Conservation (phyloP, 2,797 vertebrate species). For the Buceros bicornis region DNA sequence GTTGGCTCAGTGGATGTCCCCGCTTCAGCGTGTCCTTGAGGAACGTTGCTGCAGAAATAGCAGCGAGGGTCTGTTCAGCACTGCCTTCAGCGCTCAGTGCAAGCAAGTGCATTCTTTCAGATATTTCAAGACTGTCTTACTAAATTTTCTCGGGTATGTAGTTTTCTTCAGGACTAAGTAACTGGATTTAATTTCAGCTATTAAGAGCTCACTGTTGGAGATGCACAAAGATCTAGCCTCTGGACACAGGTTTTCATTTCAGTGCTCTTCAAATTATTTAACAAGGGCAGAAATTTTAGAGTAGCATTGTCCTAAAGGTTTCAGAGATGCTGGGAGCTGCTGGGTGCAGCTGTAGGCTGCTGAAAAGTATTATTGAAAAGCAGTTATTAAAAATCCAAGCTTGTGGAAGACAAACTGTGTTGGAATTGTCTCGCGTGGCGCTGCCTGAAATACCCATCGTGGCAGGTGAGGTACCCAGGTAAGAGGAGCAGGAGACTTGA, state of each 20-base stretch:
- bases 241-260: background rate
- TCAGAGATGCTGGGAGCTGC: background rate
- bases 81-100: background rate
- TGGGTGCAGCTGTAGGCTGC: background rate
- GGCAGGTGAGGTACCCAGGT: background rate
- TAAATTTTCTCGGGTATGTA: background rate
- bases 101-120: background rate
- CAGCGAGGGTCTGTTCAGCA: background rate
- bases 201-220: background rate
- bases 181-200: conserved; percentile 27
- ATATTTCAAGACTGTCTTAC: background rate
- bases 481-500: background rate
- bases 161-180: conserved; percentile 23
- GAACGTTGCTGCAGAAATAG: background rate
- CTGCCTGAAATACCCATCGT: background rate
- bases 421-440: background rate
- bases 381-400: background rate
- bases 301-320: background rate
- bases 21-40: conserved; percentile 23
- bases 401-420: background rate
- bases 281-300: background rate
- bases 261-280: conserved; percentile 7
- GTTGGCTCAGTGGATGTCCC: background rate
- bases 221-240: background rate
- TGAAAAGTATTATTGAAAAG: background rate